Evolutionary conservation across 1,140 invertebrate genomes (phyloP).

Genomic region (Bombus terrestris): DNA sequence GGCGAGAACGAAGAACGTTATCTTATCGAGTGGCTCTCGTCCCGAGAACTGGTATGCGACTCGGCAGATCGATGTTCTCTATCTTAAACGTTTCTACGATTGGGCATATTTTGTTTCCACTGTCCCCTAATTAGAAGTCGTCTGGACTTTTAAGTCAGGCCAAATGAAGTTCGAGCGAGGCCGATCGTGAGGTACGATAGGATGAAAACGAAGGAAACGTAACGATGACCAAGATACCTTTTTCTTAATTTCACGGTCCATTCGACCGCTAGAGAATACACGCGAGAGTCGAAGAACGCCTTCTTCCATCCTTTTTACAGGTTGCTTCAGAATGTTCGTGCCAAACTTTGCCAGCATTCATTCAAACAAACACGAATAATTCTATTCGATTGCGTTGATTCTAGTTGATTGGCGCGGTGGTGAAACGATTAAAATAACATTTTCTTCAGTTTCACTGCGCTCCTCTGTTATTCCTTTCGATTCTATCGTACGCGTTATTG

Average conservation of each 20-base stretch:
- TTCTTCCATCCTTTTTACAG: constrained; percentile 19
- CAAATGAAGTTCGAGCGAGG: constrained; percentile 56
- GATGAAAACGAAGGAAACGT: constrained; percentile 44
- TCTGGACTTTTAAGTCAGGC: constrained; percentile 67
- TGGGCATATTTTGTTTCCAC: constrained; percentile 80
- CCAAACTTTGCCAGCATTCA: too few species aligned
- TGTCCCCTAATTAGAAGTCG: constrained; percentile 80
- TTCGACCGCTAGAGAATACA: constrained; percentile 29
- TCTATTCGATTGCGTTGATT: too few species aligned
- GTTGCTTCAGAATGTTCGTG: not conserved
- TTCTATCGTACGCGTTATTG: too few species aligned
- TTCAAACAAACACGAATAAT: too few species aligned
- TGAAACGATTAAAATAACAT: too few species aligned
- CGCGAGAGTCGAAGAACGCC: constrained; percentile 19
- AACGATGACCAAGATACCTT: constrained; percentile 53
- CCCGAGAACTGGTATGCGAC: constrained; percentile 53
- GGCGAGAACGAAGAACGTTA: not conserved
- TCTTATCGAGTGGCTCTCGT: constrained; percentile 18
- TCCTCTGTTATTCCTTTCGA: too few species aligned
- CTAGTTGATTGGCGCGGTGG: too few species aligned
- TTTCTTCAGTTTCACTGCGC: too few species aligned
- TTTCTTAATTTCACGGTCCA: constrained; percentile 56
- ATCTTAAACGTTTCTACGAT: constrained; percentile 78
- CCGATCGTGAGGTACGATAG: constrained; percentile 47
- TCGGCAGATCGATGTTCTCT: constrained; percentile 60